phyloP scores from a whole-genome alignment of 1,140 invertebrate species.

The Coptotermes formosanus region DNA sequence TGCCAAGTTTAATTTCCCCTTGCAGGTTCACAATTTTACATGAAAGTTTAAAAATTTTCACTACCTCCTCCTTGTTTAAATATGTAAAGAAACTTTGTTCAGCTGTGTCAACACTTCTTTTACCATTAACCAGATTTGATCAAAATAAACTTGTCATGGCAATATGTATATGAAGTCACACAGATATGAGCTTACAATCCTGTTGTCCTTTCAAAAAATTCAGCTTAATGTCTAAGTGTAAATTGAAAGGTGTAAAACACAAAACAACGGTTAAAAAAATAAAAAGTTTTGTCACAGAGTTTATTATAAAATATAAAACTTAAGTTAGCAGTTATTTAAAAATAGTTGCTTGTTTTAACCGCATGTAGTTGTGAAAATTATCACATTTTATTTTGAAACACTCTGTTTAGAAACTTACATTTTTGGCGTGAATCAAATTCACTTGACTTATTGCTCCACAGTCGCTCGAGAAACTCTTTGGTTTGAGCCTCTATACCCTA shows the following conservation, averaged over 20 bases:
- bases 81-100: too few relatives aligned
- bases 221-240: not conserved
- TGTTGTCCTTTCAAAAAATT: not conserved
- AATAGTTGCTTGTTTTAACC: not conserved
- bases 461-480: slow-evolving; percentile 81
- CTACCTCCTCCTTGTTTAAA: too few relatives aligned
- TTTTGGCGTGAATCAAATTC: slow-evolving; percentile 85
- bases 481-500: slow-evolving; percentile 79
- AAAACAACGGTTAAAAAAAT: slow-evolving; percentile 6
- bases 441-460: slow-evolving; percentile 80
- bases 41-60: too few relatives aligned
- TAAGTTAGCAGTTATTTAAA: not conserved
- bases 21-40: too few relatives aligned
- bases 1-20: too few relatives aligned
- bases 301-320: not conserved
- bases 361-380: not conserved
- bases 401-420: slow-evolving; percentile 61
- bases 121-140: not conserved
- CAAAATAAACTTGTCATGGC: slow-evolving; percentile 3
- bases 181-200: not conserved
- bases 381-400: not conserved
- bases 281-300: not conserved
- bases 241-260: not conserved
- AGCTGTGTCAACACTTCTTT: too few relatives aligned
- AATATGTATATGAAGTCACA: not conserved